Conservation (phyloP, 1,140 invertebrate species). For the Phymorhynchus buccinoides region DNA sequence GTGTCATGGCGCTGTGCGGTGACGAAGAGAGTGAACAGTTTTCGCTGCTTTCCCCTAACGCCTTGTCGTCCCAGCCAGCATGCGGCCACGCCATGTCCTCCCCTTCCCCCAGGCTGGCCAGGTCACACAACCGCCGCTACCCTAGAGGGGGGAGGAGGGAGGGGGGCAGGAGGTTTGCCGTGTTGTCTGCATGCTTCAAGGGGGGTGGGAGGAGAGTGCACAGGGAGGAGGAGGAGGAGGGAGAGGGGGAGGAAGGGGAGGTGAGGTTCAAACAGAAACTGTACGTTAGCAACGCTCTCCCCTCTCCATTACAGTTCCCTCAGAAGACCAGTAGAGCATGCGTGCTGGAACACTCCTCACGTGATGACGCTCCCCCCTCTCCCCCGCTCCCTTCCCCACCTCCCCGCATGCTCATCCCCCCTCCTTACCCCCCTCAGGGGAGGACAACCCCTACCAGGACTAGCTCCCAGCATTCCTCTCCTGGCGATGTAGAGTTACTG, state of each 20-base stretch:
- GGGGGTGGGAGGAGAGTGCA: not conserved
- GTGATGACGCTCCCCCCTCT: not conserved
- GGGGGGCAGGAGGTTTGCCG: constrained; percentile 2
- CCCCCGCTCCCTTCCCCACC: not conserved
- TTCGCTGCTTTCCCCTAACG: constrained; percentile 9
- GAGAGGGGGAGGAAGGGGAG: constrained; percentile 3
- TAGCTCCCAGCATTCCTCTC: too few species aligned
- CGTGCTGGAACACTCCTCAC: too few species aligned
- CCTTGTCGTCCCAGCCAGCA: constrained; percentile 19
- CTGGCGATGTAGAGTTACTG: too few species aligned
- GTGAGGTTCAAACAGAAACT: constrained; percentile 24
- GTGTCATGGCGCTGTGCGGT: not conserved
- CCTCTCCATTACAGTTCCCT: not conserved
- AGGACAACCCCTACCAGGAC: too few species aligned
- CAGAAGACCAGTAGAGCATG: not conserved
- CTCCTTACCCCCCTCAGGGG: not conserved
- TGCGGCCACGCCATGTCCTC: constrained; percentile 17
- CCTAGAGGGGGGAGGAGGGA: not conserved
- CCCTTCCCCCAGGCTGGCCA: not conserved
- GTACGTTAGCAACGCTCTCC: not conserved
- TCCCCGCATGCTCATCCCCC: constrained; percentile 29
- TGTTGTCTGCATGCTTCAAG: constrained; percentile 36
- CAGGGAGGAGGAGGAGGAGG: not conserved
- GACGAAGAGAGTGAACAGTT: constrained; percentile 24
- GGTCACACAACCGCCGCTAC: constrained; percentile 33